phyloP scores from a whole-genome alignment of 1,140 invertebrate genomes.

The Araneus ventricosus region DNA sequence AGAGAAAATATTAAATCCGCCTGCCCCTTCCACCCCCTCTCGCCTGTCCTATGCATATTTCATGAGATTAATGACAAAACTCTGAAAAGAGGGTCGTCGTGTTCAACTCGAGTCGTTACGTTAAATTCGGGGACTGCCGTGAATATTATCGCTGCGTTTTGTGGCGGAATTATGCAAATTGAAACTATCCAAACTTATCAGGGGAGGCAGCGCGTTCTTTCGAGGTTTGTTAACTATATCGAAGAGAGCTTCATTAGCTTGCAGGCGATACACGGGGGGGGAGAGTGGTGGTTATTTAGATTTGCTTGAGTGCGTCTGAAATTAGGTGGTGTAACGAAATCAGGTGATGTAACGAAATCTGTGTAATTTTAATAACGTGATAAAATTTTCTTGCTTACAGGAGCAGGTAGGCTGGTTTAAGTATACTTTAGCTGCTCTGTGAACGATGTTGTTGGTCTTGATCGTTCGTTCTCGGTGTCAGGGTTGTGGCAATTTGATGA shows the following conservation, averaged over 20 bases:
- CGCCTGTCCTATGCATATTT: slow-evolving; percentile 11
- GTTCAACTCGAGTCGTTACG: slow-evolving; percentile 6
- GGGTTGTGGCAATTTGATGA: too few species aligned
- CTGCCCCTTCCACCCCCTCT: neutral
- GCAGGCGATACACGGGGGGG: neutral
- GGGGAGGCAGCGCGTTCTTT: neutral
- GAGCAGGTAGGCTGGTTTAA: neutral
- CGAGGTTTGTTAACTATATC: neutral
- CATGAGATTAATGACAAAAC: slow-evolving; percentile 37
- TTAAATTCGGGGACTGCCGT: neutral
- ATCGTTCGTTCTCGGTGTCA: too few species aligned
- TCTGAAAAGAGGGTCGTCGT: slow-evolving; percentile 7
- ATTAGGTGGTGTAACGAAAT: neutral
- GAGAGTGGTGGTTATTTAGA: neutral
- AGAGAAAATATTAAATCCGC: neutral
- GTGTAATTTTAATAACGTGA: neutral
- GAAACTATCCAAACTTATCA: neutral
- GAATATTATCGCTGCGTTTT: slow-evolving; percentile 21
- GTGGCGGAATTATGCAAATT: slow-evolving; percentile 29
- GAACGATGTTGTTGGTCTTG: too few species aligned
- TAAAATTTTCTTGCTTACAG: neutral
- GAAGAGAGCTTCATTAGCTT: neutral
- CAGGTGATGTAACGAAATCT: neutral
- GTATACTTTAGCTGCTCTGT: too few species aligned
- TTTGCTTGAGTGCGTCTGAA: neutral